Base-by-base conservation (phyloP, 2,888 invertebrate genomes). In the Tholera decimalis region DNA sequence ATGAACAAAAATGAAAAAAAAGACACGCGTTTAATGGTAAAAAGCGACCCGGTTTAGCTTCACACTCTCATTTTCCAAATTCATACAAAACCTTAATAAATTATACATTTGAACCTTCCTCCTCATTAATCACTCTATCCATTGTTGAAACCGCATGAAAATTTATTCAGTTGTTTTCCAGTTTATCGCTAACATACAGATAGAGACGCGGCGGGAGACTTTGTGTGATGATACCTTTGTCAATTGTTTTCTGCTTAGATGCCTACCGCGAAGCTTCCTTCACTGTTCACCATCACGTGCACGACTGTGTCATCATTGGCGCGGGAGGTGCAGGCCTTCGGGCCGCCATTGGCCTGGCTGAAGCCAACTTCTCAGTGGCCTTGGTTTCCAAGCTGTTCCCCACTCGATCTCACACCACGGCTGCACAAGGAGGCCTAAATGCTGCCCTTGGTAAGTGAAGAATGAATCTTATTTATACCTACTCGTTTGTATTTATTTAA, bases 361-460 rank as follows among this genome's bases (percentile, higher is more conserved):
- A 98, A 78, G 97, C 97, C 84, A 98, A 99, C 7, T 99, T 99
- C 91, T 97, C 98, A 71, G 99, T 99, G 1, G 99, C 99, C 1
- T 98, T 99, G 44, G 97, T 99, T 66, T 98, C 99, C 22, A 99
- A 99, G 94, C 95, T 99, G 53, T 99, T 99, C 88, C 99, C 99
- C 0, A 99, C 99, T 2, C 96, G 99, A 67, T 99, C 99, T 1
- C 99, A 99, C 90, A 99, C 99, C 1, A 99, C 99, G 9, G 99
- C 99, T 20, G 99, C 99, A 0, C 99, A 99, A 90, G 99, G 99
- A 57, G 99, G 99, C 53, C 98, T 99, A 88, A 99, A 99, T 94
- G 99, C 99, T 11, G 98, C 99, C 0, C 96, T 99, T 49, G 98
- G 99, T 87, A 79, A 81, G 47, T 18, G 30, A 28, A 28, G 2